Evolutionary conservation across 2,113 vertebrate species (phyloP), one percentile per base, ranked within the genome.

Genomic region (Triplophysa rosa): DNA sequence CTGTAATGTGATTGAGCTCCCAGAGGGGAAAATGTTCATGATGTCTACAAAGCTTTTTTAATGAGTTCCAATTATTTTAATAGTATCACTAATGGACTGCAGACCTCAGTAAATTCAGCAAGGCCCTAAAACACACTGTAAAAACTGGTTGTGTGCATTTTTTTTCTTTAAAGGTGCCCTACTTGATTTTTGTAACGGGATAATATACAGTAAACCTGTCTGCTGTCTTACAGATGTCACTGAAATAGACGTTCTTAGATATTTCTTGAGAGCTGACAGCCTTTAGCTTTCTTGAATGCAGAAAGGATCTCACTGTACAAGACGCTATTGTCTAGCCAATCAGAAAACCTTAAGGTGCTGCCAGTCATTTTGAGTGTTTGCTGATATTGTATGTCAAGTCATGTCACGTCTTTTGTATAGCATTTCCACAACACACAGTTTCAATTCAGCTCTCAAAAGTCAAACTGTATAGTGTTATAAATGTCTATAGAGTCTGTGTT

Each of bases 1-100:
- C 71, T 40, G 70, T 82, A 78, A 82, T 82, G 67, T 78, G 69
- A 78, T 82, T 79, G 52, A 52, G 66, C 54, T 61, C 71, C 65
- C 70, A 23, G 24, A 59, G 59, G 68, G 71, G n/a, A 74, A 62
- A 33, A 67, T 59, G 14, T 40, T 59, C 66, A 68, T 54, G 59
- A 68, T 26, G n/a, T 58, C 71, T 76, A 47, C 67, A 3, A 61
- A 49, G 14, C 26, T 67, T 67, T 67, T 59, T 69, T 83, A 83
- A 59, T 77, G 67, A 82, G 77, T 19, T 47, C 16, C 79, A 59
- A 77, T 80, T n/a, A 58, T 56, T 77, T 72, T 72, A 84, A 82
- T 77, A 64, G 58, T 37, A 26, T 19, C 23, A n/a, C 37, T 83
- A 85, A 74, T 69, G 67, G 72, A 74, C 68, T 26, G n/a, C 56